Base-by-base conservation (phyloP, 2,797 vertebrate genomes). In the Onychomys torridus region DNA sequence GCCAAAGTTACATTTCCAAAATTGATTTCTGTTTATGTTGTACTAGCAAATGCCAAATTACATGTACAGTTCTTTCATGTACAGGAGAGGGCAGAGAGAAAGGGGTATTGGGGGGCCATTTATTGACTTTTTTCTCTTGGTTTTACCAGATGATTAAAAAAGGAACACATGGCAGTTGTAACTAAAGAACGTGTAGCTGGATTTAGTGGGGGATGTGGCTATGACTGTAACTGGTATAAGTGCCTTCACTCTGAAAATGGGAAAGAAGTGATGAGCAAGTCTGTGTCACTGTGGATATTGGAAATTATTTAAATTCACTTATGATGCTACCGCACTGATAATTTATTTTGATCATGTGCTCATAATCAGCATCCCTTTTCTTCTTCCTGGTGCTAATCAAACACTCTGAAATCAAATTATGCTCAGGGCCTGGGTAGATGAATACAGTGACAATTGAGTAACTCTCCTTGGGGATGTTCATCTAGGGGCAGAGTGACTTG, bases 331-430 rank as follows among this genome's bases (percentile, higher is more conserved):
- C 84, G 6, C 77, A 37, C 55, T 89, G 21, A 40, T 92, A 94
- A 46, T 95, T 92, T 81, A 96, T 97, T 96, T 97, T 94, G 78
- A 84, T 96, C 76, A 37, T 89, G 78, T 95, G 89, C 73, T 92
- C 91, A 85, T 90, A 97, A 97, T 96, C 89, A 96, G 67, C 85
- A 71, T 91, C 43, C 79, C 81, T 94, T 88, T 87, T 77, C 37
- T 76, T n/a, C 34, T n/a, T 93, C 49, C 61, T 94, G 34, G 37
- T 91, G 79, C 71, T 97, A 97, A 95, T 98, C 92, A 95, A 90
- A 91, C 63, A 89, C 55, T 94, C 63, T 93, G 46, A 97, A 97
- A 96, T 96, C 93, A 95, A 97, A 93, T 93, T 96, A 92, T 90
- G 94, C 43, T 57, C 90, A 19, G 21, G 27, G 11, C 59, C 93